These are phyloP conservation scores for Hypomesus transpacificus DNA, from an alignment of 2,113 vertebrate genomes.

Conservation along the genomic window DNA sequence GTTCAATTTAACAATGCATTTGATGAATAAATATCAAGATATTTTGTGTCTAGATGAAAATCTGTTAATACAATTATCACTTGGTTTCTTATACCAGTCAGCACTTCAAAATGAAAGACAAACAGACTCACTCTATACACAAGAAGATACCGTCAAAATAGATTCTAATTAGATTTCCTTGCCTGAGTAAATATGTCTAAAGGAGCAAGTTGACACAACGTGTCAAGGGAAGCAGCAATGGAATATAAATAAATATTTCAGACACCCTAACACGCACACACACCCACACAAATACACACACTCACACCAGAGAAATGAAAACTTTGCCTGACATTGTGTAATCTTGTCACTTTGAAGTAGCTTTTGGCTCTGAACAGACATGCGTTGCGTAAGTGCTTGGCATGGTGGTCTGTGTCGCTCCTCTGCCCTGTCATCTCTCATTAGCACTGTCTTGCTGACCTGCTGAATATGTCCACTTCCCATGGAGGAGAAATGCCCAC, in stretches of 20 bases:
- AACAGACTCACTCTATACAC: slow-evolving; percentile 46
- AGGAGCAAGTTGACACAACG: not conserved
- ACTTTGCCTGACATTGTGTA: slow-evolving; percentile 28
- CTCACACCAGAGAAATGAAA: slow-evolving; percentile 16
- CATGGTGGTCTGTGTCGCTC: slow-evolving; percentile 9
- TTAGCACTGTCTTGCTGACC: slow-evolving; percentile 34
- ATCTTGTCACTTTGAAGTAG: slow-evolving; percentile 36
- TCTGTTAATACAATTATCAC: slow-evolving; percentile 50
- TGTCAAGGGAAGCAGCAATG: not conserved
- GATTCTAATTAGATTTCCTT: slow-evolving; percentile 49
- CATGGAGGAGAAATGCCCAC: not conserved
- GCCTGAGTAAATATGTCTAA: slow-evolving; percentile 26
- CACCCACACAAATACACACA: not conserved
- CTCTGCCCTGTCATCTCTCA: slow-evolving; percentile 32
- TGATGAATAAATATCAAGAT: not conserved
- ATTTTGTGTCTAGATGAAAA: slow-evolving; percentile 47
- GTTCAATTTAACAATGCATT: not conserved
- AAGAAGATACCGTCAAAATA: slow-evolving; percentile 47
- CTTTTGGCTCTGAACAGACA: slow-evolving; percentile 23
- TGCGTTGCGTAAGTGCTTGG: slow-evolving; percentile 28
- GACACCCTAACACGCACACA: not conserved
- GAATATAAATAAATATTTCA: not conserved
- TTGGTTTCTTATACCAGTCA: slow-evolving; percentile 40
- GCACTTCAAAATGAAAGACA: slow-evolving; percentile 48
- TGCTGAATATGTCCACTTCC: slow-evolving; percentile 9